Conservation (phyloP, 2,888 invertebrate genomes). For the Eilema griseolum region DNA sequence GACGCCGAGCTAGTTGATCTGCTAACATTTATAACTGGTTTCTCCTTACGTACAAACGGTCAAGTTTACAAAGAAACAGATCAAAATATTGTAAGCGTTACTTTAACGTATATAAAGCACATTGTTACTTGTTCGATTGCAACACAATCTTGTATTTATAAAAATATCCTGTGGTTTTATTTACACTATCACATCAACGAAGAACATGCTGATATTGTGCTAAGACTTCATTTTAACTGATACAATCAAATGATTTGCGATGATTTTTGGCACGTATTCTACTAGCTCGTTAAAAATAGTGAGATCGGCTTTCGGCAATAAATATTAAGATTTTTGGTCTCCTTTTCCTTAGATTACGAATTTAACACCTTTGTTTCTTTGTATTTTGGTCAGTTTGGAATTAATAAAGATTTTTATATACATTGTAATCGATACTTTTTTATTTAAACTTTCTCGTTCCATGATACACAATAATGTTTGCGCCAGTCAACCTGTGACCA, state of each 20-base stretch:
- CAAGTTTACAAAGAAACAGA: not conserved
- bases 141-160: constrained; percentile 28
- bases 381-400: too few relatives aligned
- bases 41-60: not conserved
- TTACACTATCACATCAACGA: constrained; percentile 22
- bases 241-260: constrained; percentile 54
- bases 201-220: not conserved
- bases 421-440: too few relatives aligned
- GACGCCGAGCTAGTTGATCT: not conserved
- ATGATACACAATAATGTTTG: too few relatives aligned
- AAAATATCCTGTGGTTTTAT: constrained; percentile 36
- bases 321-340: constrained; percentile 65
- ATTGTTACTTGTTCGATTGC: constrained; percentile 35
- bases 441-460: too few relatives aligned
- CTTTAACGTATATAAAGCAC: constrained; percentile 20
- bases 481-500: too few relatives aligned
- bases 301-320: constrained; percentile 72
- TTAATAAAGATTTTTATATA: too few relatives aligned
- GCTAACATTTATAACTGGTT: not conserved
- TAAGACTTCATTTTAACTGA: not conserved
- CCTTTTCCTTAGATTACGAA: constrained; percentile 59
- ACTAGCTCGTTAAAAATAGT: constrained; percentile 83
- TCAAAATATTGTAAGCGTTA: constrained; percentile 41
- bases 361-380: too few relatives aligned
- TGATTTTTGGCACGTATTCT: constrained; percentile 75